Base-by-base conservation (phyloP, 2,797 vertebrate species). In the Lindbergichthys nudifrons region DNA sequence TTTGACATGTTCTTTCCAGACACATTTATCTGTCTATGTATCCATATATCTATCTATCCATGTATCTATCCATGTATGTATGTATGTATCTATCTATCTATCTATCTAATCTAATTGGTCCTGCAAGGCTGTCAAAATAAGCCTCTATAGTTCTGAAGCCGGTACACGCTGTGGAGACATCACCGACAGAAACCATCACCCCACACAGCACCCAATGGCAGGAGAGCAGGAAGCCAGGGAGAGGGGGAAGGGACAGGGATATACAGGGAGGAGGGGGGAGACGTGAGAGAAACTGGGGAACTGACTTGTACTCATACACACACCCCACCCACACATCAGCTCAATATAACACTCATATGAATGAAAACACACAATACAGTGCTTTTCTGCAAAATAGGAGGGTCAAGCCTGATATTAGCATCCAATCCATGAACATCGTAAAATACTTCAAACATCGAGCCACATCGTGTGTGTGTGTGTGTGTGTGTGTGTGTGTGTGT, bases 181-280 rank as follows among this genome's bases (percentile, higher is more conserved):
- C 92, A 73, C 91, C 30, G 65, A 76, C 73, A 80, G 84, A 88
- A 90, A 86, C 89, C 85, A 88, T 93, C 92, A 88, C 89, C 88
- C 89, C 83, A 91, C 87, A 80, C 75, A 65, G 70, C 65, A 78
- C 73, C 88, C 87, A 90, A 91, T 90, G 84, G 77, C 72, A 81
- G 59, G 73, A 80, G 73, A 85, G 84, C 74, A 81, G 67, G 72
- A 63, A 80, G 83, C 62, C 54, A 74, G 54, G 5, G 61, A 60
- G 61, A 73, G 71, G 81, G 76, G 87, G 86, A 82, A 80, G 86
- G 73, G 81, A 48, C 48, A 21, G 45, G 56, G 73, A 62, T 57
- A 58, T 73, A 69, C 59, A 73, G 26, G 63, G 68, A 65, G 74
- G 51, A 76, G 52, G 60, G 12, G 19, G 36, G 50, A 65, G 11